Base-by-base conservation (phyloP, 64 coral and sea anemone genomes). In the Pachyseris speciosa region DNA sequence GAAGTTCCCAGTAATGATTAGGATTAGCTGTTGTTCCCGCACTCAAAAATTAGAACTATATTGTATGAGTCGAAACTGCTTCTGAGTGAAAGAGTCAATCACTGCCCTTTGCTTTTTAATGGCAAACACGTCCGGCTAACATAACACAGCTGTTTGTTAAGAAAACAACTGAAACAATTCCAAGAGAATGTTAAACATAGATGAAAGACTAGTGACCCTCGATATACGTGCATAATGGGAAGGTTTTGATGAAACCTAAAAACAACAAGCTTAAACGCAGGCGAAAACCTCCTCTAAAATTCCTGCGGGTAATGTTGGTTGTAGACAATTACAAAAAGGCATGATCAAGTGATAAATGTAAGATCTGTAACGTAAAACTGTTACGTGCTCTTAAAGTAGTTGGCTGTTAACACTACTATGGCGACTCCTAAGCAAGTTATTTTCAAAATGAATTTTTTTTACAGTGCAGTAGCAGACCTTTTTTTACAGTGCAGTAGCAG, bases 241-340 rank as follows among this genome's bases (percentile, higher is more conserved):
- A 63, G 30, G 60, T 81, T 58, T 58, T 63, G 77, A 61, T 63
- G 77, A 81, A 81, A 81, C 24, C 52, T 63, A 81, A 63, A 81
- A 81, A 81, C 34, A 81, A 63, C 48, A 81, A 81, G 53, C 57
- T 15, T 63, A 15, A 71, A 71, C 37, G 67, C 49, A 57, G n/a
- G 75, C 27, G 15, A 16, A 57, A 33, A 53, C 29, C 36, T 38
- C 30, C 7, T n/a, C 22, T 47, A 26, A 61, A 63, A 81, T 81
- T 60, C 52, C 77, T 81, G 33, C 7, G 77, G 60, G 33, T 63
- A 4, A 6, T 2, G 51, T 37, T 40, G 22, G 57, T 47, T 40
- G 34, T 30, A 37, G 55, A 24, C 60, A 81, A 81, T n/a, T n/a
- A n/a, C n/a, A n/a, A n/a, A n/a, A n/a, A n/a, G n/a, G n/a, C n/a